Conservation (phyloP, 2,797 vertebrate genomes). For the Melanotaenia parkinsoni region DNA sequence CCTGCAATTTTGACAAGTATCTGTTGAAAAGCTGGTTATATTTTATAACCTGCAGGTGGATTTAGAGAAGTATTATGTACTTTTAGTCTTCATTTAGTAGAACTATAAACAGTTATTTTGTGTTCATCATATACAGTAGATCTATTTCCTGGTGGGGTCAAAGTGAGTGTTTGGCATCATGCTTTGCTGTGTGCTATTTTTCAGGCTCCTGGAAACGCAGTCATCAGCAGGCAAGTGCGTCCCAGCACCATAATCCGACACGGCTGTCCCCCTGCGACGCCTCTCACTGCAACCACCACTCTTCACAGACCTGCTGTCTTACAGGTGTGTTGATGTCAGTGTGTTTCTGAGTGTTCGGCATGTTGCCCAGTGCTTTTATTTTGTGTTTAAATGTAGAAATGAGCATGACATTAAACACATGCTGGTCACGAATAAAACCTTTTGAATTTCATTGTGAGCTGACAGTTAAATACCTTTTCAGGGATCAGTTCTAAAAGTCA, state of each 20-base stretch:
- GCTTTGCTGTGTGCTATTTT: constrained; percentile 16
- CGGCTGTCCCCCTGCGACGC: constrained; percentile 87
- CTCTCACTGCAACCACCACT: constrained; percentile 87
- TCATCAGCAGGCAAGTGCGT: constrained; percentile 90
- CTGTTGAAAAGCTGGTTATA: constrained; percentile 14
- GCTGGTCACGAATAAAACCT: too few species aligned
- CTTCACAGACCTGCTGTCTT: constrained; percentile 93
- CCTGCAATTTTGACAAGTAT: not conserved
- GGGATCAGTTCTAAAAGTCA: too few species aligned
- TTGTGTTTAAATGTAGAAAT: not conserved
- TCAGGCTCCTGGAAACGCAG: constrained; percentile 89
- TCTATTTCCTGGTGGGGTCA: not conserved
- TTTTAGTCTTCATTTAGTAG: not conserved
- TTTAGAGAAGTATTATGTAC: not conserved
- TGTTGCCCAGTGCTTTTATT: not conserved
- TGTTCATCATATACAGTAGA: not conserved
- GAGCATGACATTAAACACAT: not conserved
- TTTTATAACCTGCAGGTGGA: not conserved
- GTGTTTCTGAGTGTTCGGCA: not conserved
- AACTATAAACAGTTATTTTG: not conserved
- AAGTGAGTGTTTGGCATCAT: not conserved
- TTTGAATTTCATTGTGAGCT: too few species aligned
- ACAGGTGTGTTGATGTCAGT: constrained; percentile 74
- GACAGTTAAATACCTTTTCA: too few species aligned
- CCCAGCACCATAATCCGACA: constrained; percentile 92